Conservation (phyloP, 2,113 vertebrate species). For the Cheirogaleus medius region DNA sequence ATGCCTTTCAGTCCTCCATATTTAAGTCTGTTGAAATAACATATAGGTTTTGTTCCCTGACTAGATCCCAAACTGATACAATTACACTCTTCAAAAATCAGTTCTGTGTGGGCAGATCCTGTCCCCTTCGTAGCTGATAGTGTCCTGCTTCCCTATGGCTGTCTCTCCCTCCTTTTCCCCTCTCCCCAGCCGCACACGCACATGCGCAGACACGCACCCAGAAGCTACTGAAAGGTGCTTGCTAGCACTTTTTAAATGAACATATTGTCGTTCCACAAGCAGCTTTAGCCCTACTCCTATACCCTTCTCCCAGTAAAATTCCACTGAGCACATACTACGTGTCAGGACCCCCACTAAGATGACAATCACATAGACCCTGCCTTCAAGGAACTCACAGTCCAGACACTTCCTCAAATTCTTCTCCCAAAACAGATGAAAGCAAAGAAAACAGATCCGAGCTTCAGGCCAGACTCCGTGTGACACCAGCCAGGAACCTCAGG, state of each 20-base stretch:
- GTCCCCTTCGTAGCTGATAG: neutral
- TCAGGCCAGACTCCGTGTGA: neutral
- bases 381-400: neutral
- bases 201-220: neutral
- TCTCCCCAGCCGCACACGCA: accelerated
- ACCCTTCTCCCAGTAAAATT: neutral
- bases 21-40: neutral
- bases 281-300: neutral
- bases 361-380: neutral
- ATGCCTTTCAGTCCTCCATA: neutral
- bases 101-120: neutral
- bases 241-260: neutral
- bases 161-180: accelerated
- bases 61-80: neutral
- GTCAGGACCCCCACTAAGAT: neutral
- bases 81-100: neutral
- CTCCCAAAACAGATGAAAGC: neutral
- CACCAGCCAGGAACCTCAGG: neutral
- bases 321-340: neutral
- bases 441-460: neutral
- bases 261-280: neutral
- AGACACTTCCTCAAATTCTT: neutral
- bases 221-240: neutral
- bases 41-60: neutral
- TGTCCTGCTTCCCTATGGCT: neutral